phyloP scores from a whole-genome alignment of 1,140 invertebrate genomes.

The Camponotus pennsylvanicus region DNA sequence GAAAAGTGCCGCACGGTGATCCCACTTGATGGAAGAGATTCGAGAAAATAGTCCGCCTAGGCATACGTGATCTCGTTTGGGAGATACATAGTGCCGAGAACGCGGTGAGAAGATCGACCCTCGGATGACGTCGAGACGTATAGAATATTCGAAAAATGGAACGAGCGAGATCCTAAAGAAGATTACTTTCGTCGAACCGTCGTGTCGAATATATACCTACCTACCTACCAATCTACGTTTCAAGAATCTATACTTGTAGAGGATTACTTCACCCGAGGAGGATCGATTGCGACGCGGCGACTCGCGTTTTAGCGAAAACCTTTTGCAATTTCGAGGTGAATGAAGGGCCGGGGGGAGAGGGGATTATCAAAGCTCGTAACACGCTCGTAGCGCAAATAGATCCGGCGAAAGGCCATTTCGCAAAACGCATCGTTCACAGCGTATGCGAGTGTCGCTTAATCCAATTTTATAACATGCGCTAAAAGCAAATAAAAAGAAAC shows the following conservation, averaged over 20 bases:
- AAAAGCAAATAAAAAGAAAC: slow-evolving; percentile 30
- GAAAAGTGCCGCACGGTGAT: slow-evolving; percentile 3
- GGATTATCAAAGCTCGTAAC: slow-evolving; percentile 3
- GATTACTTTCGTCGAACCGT: not conserved
- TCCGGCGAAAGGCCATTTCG: not conserved
- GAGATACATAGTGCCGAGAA: slow-evolving; percentile 13
- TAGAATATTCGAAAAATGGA: slow-evolving; percentile 35
- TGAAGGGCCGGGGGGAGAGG: too few species aligned
- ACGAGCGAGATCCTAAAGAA: not conserved
- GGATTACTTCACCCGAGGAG: not conserved
- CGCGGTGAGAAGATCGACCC: not conserved
- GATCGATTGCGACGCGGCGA: not conserved
- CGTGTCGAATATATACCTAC: not conserved
- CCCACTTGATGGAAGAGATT: slow-evolving; percentile 41
- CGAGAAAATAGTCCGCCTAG: slow-evolving; percentile 17
- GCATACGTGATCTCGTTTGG: slow-evolving; percentile 36
- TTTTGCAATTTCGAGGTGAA: too few species aligned
- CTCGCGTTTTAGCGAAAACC: too few species aligned
- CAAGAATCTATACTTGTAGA: not conserved
- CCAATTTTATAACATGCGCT: slow-evolving; percentile 20
- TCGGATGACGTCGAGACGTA: not conserved
- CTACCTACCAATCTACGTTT: not conserved
- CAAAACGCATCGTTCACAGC: not conserved
- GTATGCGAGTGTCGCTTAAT: not conserved
- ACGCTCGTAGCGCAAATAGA: not conserved